A percentile compares a stretch with the other conserved stretches of the same genome.
These are phyloP conservation scores for Chrysemys picta DNA, from an alignment of 2,113 vertebrate species.

Conservation along the genomic window DNA sequence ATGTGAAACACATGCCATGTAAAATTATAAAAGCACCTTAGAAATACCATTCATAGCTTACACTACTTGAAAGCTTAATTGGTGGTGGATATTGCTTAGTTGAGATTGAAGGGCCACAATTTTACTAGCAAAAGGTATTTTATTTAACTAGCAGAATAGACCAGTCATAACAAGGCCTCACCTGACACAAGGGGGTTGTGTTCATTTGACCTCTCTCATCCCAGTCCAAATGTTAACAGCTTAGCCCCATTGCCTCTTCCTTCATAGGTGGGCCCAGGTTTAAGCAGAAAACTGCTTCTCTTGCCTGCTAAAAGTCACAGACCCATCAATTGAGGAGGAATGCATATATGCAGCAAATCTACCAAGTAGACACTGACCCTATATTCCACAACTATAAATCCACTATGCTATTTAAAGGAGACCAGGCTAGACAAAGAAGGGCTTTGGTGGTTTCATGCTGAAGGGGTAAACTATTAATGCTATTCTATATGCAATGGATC, in stretches of 20 bases:
- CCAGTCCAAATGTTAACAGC: not conserved
- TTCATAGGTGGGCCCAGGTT: not conserved
- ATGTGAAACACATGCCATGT: not conserved
- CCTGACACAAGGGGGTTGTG: not conserved
- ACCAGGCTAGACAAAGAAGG: not conserved
- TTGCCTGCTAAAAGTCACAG: not conserved
- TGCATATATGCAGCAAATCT: not conserved
- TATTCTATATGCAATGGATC: not conserved
- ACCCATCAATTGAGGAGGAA: not conserved
- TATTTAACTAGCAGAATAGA: not conserved
- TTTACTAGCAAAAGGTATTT: slow-evolving; percentile 8
- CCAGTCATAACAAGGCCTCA: not conserved
- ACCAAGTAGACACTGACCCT: not conserved
- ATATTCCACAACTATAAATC: not conserved
- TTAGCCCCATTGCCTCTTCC: not conserved
- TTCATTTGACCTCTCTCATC: not conserved
- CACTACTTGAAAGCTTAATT: not conserved
- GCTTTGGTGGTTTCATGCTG: not conserved
- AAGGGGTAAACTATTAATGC: not conserved
- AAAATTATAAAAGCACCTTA: slow-evolving; percentile 7
- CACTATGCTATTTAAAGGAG: not conserved
- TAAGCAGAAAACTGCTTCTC: not conserved
- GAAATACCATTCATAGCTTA: not conserved
- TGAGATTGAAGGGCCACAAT: not conserved
- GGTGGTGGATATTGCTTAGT: not conserved